A percentile compares a stretch with the other conserved stretches of the same genome.
Conservation (phyloP, 30 jellyfish, hydroid and myxozoan species). For the Sanderia malayensis region DNA sequence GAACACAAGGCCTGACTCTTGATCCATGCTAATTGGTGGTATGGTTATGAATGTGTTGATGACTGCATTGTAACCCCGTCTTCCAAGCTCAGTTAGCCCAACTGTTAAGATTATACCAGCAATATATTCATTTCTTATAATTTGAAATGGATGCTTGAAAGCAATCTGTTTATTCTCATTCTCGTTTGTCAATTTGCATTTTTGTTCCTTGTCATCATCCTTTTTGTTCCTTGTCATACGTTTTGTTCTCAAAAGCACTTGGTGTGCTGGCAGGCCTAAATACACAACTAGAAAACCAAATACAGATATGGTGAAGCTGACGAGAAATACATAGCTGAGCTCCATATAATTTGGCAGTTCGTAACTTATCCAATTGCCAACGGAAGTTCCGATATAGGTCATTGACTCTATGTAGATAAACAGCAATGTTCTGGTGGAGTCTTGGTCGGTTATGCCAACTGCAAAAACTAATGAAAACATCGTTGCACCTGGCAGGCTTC, state of each 20-base stretch:
- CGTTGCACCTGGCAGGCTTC: slow-evolving; percentile 39
- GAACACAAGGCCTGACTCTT: neutral
- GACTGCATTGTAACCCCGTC: slow-evolving; percentile 11
- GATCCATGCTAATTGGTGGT: slow-evolving; percentile 22
- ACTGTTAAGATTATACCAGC: slow-evolving; percentile 38
- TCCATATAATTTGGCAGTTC: slow-evolving; percentile 10
- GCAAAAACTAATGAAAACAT: slow-evolving; percentile 28
- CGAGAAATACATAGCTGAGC: slow-evolving; percentile 26
- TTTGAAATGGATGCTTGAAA: slow-evolving; percentile 6
- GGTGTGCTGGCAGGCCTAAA: slow-evolving; percentile 22
- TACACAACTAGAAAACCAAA: slow-evolving; percentile 6
- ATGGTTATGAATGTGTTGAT: neutral
- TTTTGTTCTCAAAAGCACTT: slow-evolving; percentile 9
- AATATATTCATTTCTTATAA: slow-evolving; percentile 18
- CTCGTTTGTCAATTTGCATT: too few relatives aligned
- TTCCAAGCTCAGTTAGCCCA: slow-evolving; percentile 37
- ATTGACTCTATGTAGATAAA: slow-evolving; percentile 29
- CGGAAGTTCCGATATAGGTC: slow-evolving; percentile 14
- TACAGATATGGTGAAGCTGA: slow-evolving; percentile 21
- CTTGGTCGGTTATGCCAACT: slow-evolving; percentile 11
- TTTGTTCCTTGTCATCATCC: neutral
- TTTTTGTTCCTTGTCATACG: neutral
- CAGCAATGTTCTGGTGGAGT: slow-evolving; percentile 19
- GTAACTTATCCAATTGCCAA: slow-evolving; percentile 15
- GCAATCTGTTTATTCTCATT: neutral